Evolutionary conservation across 2,797 vertebrate genomes (phyloP).

Genomic region (Periophthalmus magnuspinnatus): DNA sequence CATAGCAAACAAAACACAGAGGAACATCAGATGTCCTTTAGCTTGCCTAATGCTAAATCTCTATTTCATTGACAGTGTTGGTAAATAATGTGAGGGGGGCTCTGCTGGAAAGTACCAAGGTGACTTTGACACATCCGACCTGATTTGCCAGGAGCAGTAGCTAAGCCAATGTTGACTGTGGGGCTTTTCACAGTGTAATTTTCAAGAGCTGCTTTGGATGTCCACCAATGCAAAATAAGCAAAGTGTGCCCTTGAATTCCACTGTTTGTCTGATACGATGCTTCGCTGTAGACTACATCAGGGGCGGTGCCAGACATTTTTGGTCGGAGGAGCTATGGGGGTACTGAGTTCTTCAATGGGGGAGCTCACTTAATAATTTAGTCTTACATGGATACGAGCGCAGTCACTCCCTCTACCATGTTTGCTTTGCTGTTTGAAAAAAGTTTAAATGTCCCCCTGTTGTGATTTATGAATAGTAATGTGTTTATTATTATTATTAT

Average conservation of each 20-base stretch:
- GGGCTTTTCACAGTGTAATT: constrained; percentile 73
- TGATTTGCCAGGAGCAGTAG: constrained; percentile 59
- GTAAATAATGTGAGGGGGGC: constrained; percentile 58
- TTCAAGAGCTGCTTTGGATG: constrained; percentile 62
- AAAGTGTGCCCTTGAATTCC: constrained; percentile 44
- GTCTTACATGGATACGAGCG: too few species aligned
- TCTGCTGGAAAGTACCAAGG: constrained; percentile 73
- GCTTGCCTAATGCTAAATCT: constrained; percentile 52
- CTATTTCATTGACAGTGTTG: constrained; percentile 64
- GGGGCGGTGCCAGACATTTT: too few species aligned
- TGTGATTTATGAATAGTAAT: too few species aligned
- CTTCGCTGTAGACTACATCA: not conserved
- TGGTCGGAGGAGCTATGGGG: too few species aligned
- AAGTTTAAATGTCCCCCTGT: too few species aligned
- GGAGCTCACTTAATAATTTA: too few species aligned
- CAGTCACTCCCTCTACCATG: too few species aligned
- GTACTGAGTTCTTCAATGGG: too few species aligned
- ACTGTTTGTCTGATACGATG: constrained; percentile 8
- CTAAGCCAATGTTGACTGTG: constrained; percentile 77
- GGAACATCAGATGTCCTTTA: constrained; percentile 49
- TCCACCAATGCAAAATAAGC: constrained; percentile 58
- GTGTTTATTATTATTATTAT: too few species aligned
- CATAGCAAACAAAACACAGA: constrained; percentile 11
- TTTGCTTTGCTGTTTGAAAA: too few species aligned
- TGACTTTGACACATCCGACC: constrained; percentile 72